These are phyloP conservation scores for Camelus dromedarius DNA, from an alignment of 2,113 vertebrate genomes.

Conservation along the genomic window DNA sequence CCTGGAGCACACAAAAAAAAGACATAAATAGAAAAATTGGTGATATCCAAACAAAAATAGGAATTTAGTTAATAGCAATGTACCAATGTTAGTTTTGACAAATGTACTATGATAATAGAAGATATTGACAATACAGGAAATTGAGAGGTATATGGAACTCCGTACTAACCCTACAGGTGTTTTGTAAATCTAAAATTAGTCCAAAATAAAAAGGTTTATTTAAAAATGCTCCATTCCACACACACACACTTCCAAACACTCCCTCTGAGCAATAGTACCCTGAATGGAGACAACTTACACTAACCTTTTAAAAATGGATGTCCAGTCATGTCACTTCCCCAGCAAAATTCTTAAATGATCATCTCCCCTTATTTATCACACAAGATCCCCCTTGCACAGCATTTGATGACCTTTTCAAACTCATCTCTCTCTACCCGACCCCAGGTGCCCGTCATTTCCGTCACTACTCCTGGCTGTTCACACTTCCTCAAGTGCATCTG, in stretches of 20 bases:
- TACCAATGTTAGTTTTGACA: background rate
- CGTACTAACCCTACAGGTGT: background rate
- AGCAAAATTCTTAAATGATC: background rate
- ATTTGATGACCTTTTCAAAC: background rate
- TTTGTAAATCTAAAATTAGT: slow-evolving; percentile 12
- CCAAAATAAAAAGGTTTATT: background rate
- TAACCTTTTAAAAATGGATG: background rate
- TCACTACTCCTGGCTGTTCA: background rate
- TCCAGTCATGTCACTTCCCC: background rate
- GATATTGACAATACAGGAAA: background rate
- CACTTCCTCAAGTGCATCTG: background rate
- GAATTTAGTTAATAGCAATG: background rate
- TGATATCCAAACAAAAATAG: background rate
- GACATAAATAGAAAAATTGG: background rate
- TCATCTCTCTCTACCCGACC: background rate
- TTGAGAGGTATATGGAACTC: background rate
- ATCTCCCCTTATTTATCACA: background rate
- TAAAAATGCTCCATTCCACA: background rate
- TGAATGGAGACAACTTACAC: background rate
- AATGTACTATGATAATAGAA: background rate
- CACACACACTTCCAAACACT: background rate
- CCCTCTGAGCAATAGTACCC: background rate
- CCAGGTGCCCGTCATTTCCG: background rate
- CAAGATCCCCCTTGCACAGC: background rate
- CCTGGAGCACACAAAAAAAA: background rate